phyloP scores from a whole-genome alignment of 2,888 invertebrate species.

The Philonicus albiceps region DNA sequence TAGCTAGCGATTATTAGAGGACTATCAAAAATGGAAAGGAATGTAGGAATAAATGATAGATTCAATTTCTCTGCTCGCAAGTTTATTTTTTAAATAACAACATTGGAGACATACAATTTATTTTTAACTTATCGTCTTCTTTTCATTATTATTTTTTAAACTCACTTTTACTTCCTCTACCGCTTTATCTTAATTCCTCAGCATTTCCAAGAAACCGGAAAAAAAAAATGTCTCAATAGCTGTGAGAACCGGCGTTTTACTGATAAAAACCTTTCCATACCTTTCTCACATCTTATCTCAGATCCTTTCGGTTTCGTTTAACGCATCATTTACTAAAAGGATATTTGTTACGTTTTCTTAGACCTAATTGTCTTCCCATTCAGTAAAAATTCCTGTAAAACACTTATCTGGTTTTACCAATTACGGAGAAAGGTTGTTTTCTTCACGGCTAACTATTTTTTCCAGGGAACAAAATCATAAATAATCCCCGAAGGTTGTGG shows the following conservation, averaged over 20 bases:
- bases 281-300: neutral
- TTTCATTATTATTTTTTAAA: neutral
- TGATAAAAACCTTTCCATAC: neutral
- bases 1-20: too few species aligned
- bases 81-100: too few species aligned
- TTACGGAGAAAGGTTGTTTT: neutral
- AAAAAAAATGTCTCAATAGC: neutral
- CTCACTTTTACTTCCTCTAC: neutral
- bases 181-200: neutral
- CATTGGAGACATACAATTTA: neutral
- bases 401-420: neutral
- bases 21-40: too few species aligned
- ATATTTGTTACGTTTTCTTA: neutral
- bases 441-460: neutral
- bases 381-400: neutral
- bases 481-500: neutral
- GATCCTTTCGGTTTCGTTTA: neutral
- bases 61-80: too few species aligned
- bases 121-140: neutral
- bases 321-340: neutral
- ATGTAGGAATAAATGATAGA: too few species aligned
- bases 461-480: slow-evolving; percentile 23
- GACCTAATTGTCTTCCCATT: neutral
- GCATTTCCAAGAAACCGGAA: neutral
- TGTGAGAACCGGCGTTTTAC: neutral